Conservation (phyloP, 2,888 invertebrate genomes). For the Dasypogon diadema region DNA sequence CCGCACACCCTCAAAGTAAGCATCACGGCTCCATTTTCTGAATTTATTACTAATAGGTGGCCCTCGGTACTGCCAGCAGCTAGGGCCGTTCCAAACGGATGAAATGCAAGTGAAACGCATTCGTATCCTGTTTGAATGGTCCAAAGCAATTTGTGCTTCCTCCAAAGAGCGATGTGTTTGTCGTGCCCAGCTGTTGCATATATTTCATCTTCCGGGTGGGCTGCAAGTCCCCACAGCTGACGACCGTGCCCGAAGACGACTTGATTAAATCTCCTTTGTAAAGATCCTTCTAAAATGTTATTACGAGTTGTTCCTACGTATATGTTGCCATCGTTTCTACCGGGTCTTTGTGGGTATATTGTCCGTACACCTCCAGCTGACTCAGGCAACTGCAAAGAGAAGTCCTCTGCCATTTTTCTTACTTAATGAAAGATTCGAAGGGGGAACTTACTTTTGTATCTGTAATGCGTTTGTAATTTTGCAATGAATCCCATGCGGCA, state of each 20-base stretch:
- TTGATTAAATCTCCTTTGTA: constrained; percentile 89
- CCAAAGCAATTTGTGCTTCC: constrained; percentile 89
- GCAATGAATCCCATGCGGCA: constrained; percentile 91
- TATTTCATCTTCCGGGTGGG: constrained; percentile 90
- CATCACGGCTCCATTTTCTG: constrained; percentile 87
- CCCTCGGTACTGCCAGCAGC: constrained; percentile 93
- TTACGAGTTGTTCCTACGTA: constrained; percentile 92
- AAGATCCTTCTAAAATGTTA: constrained; percentile 89
- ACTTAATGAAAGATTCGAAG: not conserved
- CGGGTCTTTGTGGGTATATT: constrained; percentile 89
- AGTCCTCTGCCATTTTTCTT: not conserved
- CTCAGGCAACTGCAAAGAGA: constrained; percentile 78
- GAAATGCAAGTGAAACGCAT: constrained; percentile 88
- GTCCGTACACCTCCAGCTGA: constrained; percentile 89
- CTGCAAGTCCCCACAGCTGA: constrained; percentile 87
- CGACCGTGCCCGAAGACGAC: constrained; percentile 90
- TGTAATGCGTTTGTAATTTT: constrained; percentile 90
- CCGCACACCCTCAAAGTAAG: constrained; percentile 89
- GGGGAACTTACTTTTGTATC: constrained; percentile 81
- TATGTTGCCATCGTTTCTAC: constrained; percentile 89
- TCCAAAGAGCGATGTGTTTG: constrained; percentile 91
- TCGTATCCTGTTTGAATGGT: constrained; percentile 90
- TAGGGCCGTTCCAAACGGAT: constrained; percentile 87
- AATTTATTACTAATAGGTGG: constrained; percentile 86
- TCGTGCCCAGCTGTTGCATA: constrained; percentile 94